Percentiles rank a stretch among this genome's conserved stretches.
Evolutionary conservation across 1,140 invertebrate species (phyloP).

Genomic region (Belonocnema kinseyi): DNA sequence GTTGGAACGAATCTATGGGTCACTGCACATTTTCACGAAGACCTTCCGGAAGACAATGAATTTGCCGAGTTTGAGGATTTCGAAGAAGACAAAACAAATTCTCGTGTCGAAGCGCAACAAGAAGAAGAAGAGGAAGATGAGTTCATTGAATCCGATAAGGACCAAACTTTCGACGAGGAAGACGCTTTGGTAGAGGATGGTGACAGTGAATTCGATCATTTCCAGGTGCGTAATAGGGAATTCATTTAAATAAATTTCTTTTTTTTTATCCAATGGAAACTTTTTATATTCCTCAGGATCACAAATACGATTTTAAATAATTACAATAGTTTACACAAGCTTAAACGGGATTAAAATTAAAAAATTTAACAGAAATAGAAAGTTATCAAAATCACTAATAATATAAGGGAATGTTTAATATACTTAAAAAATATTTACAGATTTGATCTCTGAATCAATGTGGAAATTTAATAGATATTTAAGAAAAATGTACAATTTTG

Average conservation of each 20-base stretch:
- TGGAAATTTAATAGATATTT: no score
- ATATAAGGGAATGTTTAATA: no score
- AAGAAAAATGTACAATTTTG: no score
- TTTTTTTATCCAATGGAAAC: background rate
- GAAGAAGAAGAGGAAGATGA: slow-evolving; percentile 47
- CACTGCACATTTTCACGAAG: slow-evolving; percentile 77
- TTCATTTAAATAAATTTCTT: background rate
- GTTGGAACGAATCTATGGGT: slow-evolving; percentile 75
- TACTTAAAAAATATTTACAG: no score
- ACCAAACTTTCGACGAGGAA: slow-evolving; percentile 77
- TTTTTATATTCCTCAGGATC: no score
- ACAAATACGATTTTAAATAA: no score
- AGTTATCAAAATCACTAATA: no score
- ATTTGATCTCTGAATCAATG: no score
- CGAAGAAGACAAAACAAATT: slow-evolving; percentile 75
- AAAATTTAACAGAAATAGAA: no score
- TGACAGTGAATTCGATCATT: slow-evolving; percentile 94
- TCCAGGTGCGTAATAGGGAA: slow-evolving; percentile 77
- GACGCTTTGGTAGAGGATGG: slow-evolving; percentile 81
- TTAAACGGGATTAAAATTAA: no score
- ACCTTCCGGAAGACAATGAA: slow-evolving; percentile 89
- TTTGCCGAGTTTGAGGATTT: slow-evolving; percentile 98
- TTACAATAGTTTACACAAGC: no score
- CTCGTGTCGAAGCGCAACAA: slow-evolving; percentile 1
- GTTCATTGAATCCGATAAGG: slow-evolving; percentile 54